Evolutionary conservation across 2,888 invertebrate genomes (phyloP).

Genomic region (Nemoura dubitans): DNA sequence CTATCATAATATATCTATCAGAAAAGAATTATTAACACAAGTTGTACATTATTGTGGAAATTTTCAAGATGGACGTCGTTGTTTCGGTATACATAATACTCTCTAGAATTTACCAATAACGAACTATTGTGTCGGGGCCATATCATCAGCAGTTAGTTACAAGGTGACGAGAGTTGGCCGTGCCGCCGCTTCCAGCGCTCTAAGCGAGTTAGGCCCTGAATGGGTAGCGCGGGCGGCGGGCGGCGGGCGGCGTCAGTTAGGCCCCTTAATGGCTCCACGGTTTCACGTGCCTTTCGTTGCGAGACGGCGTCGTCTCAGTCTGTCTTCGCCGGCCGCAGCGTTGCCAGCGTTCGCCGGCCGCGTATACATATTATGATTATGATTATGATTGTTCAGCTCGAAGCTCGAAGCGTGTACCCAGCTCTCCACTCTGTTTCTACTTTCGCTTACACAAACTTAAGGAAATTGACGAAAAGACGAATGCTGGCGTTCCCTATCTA

Average conservation of each 20-base stretch:
- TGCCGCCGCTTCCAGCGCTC: not conserved
- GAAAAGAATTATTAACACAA: not conserved
- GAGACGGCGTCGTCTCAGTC: not conserved
- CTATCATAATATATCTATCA: too few relatives aligned
- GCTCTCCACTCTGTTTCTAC: not conserved
- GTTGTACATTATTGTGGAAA: not conserved
- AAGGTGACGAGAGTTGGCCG: not conserved
- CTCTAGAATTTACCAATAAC: too few relatives aligned
- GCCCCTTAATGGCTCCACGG: slow-evolving; percentile 19
- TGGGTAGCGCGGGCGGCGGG: not conserved
- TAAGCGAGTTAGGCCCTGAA: too few relatives aligned
- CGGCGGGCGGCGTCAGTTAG: not conserved
- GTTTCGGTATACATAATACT: not conserved
- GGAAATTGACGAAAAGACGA: not conserved
- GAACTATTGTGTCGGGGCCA: slow-evolving; percentile 18
- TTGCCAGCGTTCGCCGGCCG: not conserved
- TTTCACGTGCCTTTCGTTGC: slow-evolving; percentile 42
- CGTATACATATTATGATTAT: not conserved
- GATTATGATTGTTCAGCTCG: not conserved
- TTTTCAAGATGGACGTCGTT: not conserved
- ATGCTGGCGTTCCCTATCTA: slow-evolving; percentile 33
- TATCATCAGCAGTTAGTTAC: slow-evolving; percentile 15
- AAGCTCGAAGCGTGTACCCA: too few relatives aligned
- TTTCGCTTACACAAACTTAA: not conserved
- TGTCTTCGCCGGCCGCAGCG: not conserved